Percentiles rank a stretch among this genome's conserved stretches.
These are phyloP conservation scores for Melanaphis sacchari DNA, from an alignment of 1,140 invertebrate genomes.

Conservation along the genomic window DNA sequence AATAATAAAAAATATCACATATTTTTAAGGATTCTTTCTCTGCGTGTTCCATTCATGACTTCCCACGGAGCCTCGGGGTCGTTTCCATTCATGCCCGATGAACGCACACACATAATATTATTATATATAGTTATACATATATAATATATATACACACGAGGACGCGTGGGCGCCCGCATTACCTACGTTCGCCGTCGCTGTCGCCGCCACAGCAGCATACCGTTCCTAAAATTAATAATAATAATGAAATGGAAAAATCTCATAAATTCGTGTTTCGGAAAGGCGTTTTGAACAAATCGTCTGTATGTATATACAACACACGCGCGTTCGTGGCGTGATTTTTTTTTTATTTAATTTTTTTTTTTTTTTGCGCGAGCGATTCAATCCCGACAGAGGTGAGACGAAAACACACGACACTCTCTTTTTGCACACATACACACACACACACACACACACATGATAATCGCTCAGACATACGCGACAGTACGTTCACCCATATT, in stretches of 20 bases:
- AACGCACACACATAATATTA: conserved; percentile 24
- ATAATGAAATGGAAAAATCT: conserved; percentile 35
- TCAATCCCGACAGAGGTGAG: not conserved
- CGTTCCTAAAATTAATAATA: conserved; percentile 34
- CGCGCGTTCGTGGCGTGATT: not conserved
- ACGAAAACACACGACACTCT: not conserved
- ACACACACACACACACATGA: not conserved
- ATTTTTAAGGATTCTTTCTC: conserved; percentile 26
- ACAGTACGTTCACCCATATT: conserved; percentile 45
- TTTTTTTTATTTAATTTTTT: not conserved
- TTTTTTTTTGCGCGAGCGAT: conserved; percentile 7
- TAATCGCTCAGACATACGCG: conserved; percentile 27
- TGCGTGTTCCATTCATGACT: conserved; percentile 50
- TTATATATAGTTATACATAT: not conserved
- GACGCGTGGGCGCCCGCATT: conserved; percentile 27
- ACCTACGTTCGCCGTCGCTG: conserved; percentile 20
- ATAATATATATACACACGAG: not conserved
- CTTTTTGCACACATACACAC: not conserved
- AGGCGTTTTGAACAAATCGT: conserved; percentile 26
- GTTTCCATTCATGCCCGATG: conserved; percentile 53
- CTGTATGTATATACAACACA: not conserved
- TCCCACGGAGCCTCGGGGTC: conserved; percentile 55
- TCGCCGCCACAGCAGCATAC: not conserved
- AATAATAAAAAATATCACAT: conserved; percentile 41
- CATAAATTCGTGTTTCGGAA: conserved; percentile 48